A percentile compares a stretch with the other conserved stretches of the same genome.
Conservation (phyloP, 2,113 vertebrate genomes). For the Gymnogyps californianus region DNA sequence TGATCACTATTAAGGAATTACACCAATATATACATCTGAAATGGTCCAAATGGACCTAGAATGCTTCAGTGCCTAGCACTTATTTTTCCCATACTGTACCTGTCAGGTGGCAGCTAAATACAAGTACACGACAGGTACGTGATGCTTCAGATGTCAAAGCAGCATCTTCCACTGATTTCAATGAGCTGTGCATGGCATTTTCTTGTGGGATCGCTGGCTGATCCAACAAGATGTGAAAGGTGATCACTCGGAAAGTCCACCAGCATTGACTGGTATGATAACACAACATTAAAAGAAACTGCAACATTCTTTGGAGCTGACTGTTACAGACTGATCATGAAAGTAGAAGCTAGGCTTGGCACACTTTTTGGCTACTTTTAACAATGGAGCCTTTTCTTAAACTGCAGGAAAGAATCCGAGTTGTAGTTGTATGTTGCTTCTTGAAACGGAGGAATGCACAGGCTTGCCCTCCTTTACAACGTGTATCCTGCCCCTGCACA, state of each 20-base stretch:
- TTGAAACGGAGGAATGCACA: background rate
- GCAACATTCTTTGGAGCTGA: background rate
- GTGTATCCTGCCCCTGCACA: background rate
- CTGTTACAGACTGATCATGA: background rate
- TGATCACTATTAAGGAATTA: background rate
- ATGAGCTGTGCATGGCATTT: slow-evolving; percentile 19
- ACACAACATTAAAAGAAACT: background rate
- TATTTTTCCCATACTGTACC: slow-evolving; percentile 56
- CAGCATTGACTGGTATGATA: background rate
- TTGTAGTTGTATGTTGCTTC: background rate
- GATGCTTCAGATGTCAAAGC: slow-evolving; percentile 51
- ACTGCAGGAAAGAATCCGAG: background rate
- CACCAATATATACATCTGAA: background rate
- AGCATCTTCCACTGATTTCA: slow-evolving; percentile 59
- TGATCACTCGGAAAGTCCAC: slow-evolving; percentile 35
- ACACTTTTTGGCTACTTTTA: background rate
- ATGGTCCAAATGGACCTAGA: background rate
- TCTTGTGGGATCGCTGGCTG: slow-evolving; percentile 48
- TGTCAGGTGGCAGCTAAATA: slow-evolving; percentile 58
- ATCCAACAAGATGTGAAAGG: slow-evolving; percentile 52
- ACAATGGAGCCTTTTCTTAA: background rate
- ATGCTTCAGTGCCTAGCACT: background rate
- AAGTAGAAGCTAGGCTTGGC: background rate
- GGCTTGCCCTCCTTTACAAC: background rate
- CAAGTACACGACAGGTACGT: slow-evolving; percentile 9